Conservation (phyloP, 2,113 vertebrate species). For the Aspiorhynchus laticeps region DNA sequence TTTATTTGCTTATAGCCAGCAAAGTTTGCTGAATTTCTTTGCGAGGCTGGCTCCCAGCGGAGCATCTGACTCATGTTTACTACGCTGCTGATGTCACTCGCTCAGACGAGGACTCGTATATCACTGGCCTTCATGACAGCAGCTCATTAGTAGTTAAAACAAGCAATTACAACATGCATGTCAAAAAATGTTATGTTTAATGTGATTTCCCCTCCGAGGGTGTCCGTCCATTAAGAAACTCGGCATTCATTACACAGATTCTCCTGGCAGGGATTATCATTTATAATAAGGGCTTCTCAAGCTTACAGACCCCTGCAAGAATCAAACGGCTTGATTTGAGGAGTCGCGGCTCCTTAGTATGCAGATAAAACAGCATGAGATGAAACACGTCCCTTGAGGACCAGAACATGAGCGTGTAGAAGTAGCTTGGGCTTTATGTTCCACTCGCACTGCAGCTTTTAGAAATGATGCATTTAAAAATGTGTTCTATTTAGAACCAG, state of each 20-base stretch:
- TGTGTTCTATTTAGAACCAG: neutral
- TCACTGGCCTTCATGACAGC: constrained; percentile 15
- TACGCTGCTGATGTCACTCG: neutral
- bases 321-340: constrained; percentile 11
- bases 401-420: neutral
- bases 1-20: neutral
- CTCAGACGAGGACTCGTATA: neutral
- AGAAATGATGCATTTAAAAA: neutral
- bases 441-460: neutral
- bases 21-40: neutral
- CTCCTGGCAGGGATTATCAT: constrained; percentile 32
- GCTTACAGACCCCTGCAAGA: constrained; percentile 3
- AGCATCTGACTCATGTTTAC: neutral
- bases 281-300: constrained; percentile 18
- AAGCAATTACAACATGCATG: constrained; percentile 36
- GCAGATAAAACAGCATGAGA: constrained; percentile 43
- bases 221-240: constrained; percentile 12
- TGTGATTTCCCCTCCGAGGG: neutral
- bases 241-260: constrained; percentile 23
- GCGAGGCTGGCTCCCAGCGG: neutral
- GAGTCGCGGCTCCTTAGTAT: neutral
- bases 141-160: constrained; percentile 25
- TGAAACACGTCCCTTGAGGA: constrained; percentile 20
- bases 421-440: constrained; percentile 18
- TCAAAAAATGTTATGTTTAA: constrained; percentile 21